Evolutionary conservation across 2,797 vertebrate genomes (phyloP), one percentile per base, ranked within the genome.

Genomic region (Anas flavirostris): DNA sequence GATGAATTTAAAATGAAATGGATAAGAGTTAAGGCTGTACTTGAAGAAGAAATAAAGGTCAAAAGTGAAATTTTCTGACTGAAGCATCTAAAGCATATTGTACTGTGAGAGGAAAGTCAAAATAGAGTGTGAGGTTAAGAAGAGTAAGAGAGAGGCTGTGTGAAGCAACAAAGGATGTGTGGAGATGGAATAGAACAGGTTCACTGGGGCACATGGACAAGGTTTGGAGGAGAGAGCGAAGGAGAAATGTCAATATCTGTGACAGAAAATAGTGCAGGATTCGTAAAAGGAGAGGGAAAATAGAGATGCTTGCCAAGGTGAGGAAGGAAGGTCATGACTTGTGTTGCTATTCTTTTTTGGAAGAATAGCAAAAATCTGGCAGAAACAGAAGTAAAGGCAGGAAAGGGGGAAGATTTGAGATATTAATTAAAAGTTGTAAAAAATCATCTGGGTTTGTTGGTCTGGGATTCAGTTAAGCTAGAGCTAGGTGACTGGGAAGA

Each of bases 1-100:
- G 82, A 85, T 87, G 50, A 91, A 85, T 91, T 94, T 87, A 66
- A 80, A 86, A 75, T 72, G 21, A 95, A 92, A 91, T 10, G 37
- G 68, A 89, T 58, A 48, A 69, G 41, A 91, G 21, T 90, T 85
- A 82, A 70, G 28, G 8, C 26, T 78, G 43, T n/a, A 48, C 41
- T 80, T 69, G 76, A 59, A 91, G 58, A 72, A 50, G 29, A 91
- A 90, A 2, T 5, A 56, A 88, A 88, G 66, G 82, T 64, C 68
- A 91, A 67, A 82, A 86, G 86, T 72, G 75, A 58, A 1, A 0
- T 72, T 85, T 93, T 80, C 56, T 90, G 70, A 67, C 10, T 28
- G n/a, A 59, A 86, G 23, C 55, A 64, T 81, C 82, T 91, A 66
- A 96, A 90, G n/a, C 16, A n/a, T 76, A 55, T 41, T 77, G 59